Conservation (phyloP, 30 jellyfish, hydroid and myxozoan species). For the Mastigias papua region DNA sequence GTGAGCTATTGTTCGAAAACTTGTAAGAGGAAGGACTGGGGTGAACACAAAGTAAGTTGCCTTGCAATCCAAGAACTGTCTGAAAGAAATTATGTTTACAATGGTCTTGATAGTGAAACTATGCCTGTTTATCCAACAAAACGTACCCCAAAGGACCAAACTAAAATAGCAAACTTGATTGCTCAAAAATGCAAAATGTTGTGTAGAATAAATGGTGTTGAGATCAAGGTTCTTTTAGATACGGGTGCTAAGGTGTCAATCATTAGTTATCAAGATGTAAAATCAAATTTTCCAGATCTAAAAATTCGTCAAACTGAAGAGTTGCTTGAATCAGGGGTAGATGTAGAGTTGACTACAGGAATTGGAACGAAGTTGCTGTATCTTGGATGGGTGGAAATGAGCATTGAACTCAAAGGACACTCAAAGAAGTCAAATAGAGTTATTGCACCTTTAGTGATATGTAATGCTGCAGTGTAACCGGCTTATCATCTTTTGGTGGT, state of each 20-base stretch:
- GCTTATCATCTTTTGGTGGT: too few relatives aligned
- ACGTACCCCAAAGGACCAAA: conserved; percentile 35
- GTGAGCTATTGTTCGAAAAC: conserved; percentile 53
- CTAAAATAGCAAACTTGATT: conserved; percentile 32
- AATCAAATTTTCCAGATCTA: conserved; percentile 28
- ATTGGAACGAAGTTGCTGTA: conserved; percentile 40
- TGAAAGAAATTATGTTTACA: too few relatives aligned
- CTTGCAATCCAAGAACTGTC: conserved; percentile 15
- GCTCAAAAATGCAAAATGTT: conserved; percentile 29
- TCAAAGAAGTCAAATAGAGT: neutral
- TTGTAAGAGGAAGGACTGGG: conserved; percentile 66
- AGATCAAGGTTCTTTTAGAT: conserved; percentile 33
- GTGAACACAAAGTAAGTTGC: conserved; percentile 51
- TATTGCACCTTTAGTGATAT: too few relatives aligned
- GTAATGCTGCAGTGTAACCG: too few relatives aligned
- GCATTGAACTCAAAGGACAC: neutral
- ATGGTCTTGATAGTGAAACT: too few relatives aligned
- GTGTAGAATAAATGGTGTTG: conserved; percentile 12
- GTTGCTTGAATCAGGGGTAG: conserved; percentile 9
- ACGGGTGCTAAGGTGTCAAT: conserved; percentile 68
- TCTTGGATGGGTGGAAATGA: conserved; percentile 19
- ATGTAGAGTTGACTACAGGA: conserved; percentile 22
- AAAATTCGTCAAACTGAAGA: neutral
- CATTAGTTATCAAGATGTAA: conserved; percentile 7
- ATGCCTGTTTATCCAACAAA: too few relatives aligned